Base-by-base conservation (phyloP, 2,113 vertebrate species). In the Diphyllodes magnificus region DNA sequence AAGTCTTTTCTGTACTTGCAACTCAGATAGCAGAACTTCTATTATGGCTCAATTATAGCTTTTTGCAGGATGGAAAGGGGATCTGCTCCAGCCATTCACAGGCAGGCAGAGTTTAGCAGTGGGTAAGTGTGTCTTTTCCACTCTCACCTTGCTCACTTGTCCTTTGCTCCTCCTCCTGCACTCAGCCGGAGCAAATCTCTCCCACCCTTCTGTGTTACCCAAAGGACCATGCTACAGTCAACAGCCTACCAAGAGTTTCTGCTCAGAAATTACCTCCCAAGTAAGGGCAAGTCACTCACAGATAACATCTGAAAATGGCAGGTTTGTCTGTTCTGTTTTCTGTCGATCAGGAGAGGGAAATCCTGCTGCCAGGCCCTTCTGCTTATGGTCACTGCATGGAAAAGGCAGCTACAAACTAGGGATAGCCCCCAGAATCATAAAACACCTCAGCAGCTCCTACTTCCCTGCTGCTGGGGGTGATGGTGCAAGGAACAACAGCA, bases 341-440 rank as follows among this genome's bases (percentile, higher is more conserved):
- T 63, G 4, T 21, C 2, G 0, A 9, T 30, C 51, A 68, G n/a
- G 42, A 70, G 24, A 70, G 27, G 11, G 19, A 15, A 4, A 16
- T 82, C 54, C 54, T 77, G 39, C 77, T 84, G 69, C 56, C 56
- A 66, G 18, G 45, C 15, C 18, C 2, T 54, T 65, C 50, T 70
- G 30, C 14, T 72, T 64, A 25, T 10, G 31, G 44, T 25, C 57
- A 47, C 31, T 49, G n/a, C 33, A 56, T 5, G 39, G 42, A 57
- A 86, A 77, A 78, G 33, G 33, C 47, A 78, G 21, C 15, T 53
- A 28, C 39, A 53, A 61, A 15, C 12, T 19, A 37, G 20, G 10
- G 15, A 50, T 53, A 59, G 42, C 3, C 15, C 35, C 22, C 28
- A 69, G 37, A 51, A 25, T 27, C 33, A 79, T 8, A 35, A 79